These are phyloP conservation scores for Limnephilus marmoratus DNA, from an alignment of 2,888 invertebrate genomes.

Conservation along the genomic window DNA sequence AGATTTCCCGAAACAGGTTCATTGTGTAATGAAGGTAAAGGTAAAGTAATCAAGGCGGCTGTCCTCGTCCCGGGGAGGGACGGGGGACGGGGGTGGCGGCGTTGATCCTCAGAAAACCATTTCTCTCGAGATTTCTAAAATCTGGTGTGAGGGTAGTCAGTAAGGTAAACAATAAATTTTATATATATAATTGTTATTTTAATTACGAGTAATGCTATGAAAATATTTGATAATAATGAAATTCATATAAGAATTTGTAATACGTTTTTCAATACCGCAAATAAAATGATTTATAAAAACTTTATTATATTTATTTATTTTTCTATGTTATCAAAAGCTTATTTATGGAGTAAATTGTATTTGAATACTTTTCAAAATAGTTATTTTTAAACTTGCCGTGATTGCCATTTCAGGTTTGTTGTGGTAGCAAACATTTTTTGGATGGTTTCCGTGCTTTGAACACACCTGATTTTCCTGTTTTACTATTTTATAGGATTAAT, in stretches of 20 bases:
- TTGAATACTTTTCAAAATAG: no score
- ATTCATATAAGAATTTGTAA: slow-evolving; percentile 62
- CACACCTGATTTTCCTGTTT: no score
- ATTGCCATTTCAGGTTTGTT: no score
- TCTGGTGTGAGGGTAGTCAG: slow-evolving; percentile 63
- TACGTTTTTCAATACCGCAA: slow-evolving; percentile 63
- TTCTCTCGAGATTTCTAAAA: slow-evolving; percentile 62
- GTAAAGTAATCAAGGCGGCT: neutral
- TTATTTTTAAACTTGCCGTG: no score
- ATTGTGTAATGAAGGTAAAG: neutral
- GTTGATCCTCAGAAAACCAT: slow-evolving; percentile 47
- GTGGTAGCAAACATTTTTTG: no score
- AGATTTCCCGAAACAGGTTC: neutral
- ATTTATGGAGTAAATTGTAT: no score
- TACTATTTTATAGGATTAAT: no score
- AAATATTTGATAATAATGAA: slow-evolving; percentile 63
- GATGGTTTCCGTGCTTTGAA: no score
- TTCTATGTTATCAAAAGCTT: neutral
- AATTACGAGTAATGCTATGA: slow-evolving; percentile 62
- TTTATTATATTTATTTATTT: neutral
- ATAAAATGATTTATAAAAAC: slow-evolving; percentile 63
- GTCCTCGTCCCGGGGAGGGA: neutral
- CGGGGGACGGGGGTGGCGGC: neutral
- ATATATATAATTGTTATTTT: slow-evolving; percentile 63
- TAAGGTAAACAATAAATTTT: slow-evolving; percentile 63